Percentiles rank a stretch among this genome's conserved stretches.
phyloP scores from a whole-genome alignment of 2,113 vertebrate genomes.

The Oxyura jamaicensis region DNA sequence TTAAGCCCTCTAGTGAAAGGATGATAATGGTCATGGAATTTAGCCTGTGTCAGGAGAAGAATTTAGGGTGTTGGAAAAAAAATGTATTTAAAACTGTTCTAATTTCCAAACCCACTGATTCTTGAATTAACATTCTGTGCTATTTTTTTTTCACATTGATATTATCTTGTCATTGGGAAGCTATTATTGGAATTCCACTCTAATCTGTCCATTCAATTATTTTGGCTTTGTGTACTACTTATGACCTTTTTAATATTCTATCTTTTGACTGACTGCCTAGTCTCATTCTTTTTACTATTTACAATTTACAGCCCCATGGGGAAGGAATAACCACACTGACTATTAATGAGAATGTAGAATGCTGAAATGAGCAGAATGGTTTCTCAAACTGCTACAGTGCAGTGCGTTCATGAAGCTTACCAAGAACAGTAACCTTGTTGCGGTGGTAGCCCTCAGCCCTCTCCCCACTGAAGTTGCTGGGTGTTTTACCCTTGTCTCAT shows the following conservation, averaged over 20 bases:
- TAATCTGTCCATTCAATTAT: not conserved
- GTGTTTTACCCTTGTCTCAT: not conserved
- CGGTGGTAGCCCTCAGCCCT: not conserved
- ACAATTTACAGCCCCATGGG: not conserved
- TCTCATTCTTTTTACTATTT: conserved; percentile 32
- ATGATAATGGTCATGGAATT: not conserved
- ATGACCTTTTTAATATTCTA: conserved; percentile 46
- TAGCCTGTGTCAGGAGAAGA: not conserved
- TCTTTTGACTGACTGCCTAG: not conserved
- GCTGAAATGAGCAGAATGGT: not conserved
- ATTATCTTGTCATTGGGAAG: not conserved
- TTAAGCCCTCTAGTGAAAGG: not conserved
- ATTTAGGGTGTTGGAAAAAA: not conserved
- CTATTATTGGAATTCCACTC: not conserved
- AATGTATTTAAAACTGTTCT: not conserved
- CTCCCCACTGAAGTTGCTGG: not conserved
- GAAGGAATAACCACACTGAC: not conserved
- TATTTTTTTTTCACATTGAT: not conserved
- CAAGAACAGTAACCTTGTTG: not conserved
- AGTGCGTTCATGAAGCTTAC: not conserved
- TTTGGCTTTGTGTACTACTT: not conserved
- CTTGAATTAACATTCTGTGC: not conserved
- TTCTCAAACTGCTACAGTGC: not conserved
- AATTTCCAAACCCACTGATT: not conserved
- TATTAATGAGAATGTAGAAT: not conserved